Percentiles rank a stretch among this genome's conserved stretches.
phyloP scores from a whole-genome alignment of 2,113 vertebrate species.

The Nothocercus julius region DNA sequence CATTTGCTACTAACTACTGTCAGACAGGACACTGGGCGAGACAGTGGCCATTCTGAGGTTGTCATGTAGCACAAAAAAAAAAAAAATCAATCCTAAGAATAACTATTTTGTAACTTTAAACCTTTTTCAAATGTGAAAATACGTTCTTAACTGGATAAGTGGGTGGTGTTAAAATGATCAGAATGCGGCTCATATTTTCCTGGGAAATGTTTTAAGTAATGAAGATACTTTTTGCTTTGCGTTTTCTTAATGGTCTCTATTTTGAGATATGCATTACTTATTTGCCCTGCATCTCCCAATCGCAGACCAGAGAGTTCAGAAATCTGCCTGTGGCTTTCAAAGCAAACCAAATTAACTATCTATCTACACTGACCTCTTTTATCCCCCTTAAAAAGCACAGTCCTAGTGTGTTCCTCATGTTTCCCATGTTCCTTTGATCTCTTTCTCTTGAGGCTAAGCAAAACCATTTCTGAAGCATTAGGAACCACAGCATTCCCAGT shows the following conservation, averaged over 20 bases:
- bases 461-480: conserved; percentile 28
- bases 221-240: too few relatives aligned
- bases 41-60: background rate
- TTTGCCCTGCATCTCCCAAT: background rate
- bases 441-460: conserved; percentile 20
- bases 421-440: background rate
- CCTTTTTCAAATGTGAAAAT: too few relatives aligned
- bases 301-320: background rate
- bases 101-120: too few relatives aligned
- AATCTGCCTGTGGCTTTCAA: background rate
- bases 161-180: too few relatives aligned
- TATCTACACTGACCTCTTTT: conserved; percentile 2
- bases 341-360: background rate
- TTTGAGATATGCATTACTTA: background rate
- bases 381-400: background rate
- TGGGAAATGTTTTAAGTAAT: too few relatives aligned
- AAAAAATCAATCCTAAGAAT: background rate
- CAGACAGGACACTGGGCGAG: background rate
- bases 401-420: background rate
- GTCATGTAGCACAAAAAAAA: too few relatives aligned
- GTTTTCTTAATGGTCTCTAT: too few relatives aligned
- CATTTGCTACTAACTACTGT: background rate
- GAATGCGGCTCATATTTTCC: too few relatives aligned
- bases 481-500: background rate
- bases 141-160: too few relatives aligned